Evolutionary conservation across 2,797 vertebrate genomes (phyloP).

Genomic region (Jordanella pulchra): DNA sequence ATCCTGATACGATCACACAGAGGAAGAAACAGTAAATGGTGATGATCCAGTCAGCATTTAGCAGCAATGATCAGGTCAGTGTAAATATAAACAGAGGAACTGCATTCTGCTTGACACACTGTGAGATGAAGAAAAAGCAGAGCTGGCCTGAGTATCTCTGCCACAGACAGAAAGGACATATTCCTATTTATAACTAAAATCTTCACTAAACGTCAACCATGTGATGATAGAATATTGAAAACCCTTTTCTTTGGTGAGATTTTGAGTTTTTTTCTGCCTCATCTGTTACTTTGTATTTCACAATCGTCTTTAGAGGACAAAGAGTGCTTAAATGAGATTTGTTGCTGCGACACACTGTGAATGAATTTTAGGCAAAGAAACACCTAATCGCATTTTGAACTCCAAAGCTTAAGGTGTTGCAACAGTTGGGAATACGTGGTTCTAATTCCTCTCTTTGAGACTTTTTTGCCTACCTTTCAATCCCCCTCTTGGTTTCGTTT

Average conservation of each 20-base stretch:
- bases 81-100: neutral
- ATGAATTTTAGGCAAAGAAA: conserved; percentile 3
- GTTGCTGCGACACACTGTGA: conserved; percentile 1
- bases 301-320: neutral
- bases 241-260: neutral
- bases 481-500: neutral
- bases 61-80: conserved; percentile 1
- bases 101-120: conserved; percentile 8
- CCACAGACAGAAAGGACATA: conserved; percentile 1
- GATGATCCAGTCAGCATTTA: conserved; percentile 18
- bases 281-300: neutral
- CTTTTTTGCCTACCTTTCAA: neutral
- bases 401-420: neutral
- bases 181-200: neutral
- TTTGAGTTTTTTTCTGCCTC: neutral
- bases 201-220: neutral
- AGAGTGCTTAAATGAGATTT: neutral
- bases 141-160: neutral
- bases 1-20: neutral
- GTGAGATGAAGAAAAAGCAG: conserved; percentile 23
- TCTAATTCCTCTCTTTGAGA: neutral
- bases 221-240: neutral
- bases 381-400: conserved; percentile 1
- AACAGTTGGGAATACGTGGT: neutral
- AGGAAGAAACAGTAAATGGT: conserved; percentile 9